Conservation (phyloP, 2,888 invertebrate species). For the Crocallis elinguaria region DNA sequence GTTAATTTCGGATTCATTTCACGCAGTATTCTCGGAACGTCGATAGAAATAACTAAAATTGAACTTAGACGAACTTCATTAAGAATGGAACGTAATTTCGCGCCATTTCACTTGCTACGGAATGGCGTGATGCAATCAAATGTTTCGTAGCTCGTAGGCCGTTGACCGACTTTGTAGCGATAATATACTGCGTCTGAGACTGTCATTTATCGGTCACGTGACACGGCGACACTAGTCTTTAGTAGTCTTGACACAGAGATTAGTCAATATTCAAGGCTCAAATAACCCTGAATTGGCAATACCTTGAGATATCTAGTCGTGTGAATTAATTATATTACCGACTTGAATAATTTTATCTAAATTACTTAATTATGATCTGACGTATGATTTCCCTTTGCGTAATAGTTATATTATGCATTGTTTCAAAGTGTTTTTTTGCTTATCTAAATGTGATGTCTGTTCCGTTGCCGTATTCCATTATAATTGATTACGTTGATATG, state of each 20-base stretch:
- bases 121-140: conserved; percentile 51
- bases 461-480: conserved; percentile 37
- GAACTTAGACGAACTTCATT: conserved; percentile 56
- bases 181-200: conserved; percentile 46
- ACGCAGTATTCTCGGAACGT: conserved; percentile 50
- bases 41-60: conserved; percentile 56
- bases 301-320: conserved; percentile 18
- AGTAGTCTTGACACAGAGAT: conserved; percentile 15
- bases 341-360: conserved; percentile 26
- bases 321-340: conserved; percentile 24
- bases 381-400: conserved; percentile 34
- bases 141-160: conserved; percentile 47
- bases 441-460: conserved; percentile 37
- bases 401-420: conserved; percentile 40
- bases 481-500: conserved; percentile 42
- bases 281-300: conserved; percentile 21
- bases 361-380: conserved; percentile 35
- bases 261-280: conserved; percentile 37
- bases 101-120: conserved; percentile 45
- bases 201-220: conserved; percentile 35
- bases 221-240: conserved; percentile 1
- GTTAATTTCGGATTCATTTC: conserved; percentile 58
- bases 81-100: conserved; percentile 53
- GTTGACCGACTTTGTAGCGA: conserved; percentile 52
- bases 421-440: conserved; percentile 38